These are phyloP conservation scores for Mycalesis mineus DNA, from an alignment of 2,888 invertebrate genomes.

Conservation along the genomic window DNA sequence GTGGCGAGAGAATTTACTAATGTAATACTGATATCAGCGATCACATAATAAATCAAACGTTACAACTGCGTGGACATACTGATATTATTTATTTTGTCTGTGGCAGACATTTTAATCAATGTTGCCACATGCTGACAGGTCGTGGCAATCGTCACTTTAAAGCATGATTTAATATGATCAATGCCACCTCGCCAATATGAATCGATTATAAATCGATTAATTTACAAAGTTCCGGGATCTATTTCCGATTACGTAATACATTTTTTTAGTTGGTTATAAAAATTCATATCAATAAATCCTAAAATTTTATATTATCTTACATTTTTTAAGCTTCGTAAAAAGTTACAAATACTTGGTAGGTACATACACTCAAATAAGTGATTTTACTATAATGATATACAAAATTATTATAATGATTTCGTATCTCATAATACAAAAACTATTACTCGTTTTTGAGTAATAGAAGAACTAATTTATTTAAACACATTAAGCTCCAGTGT, in stretches of 20 bases:
- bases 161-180: slow-evolving; percentile 32
- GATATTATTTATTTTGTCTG: slow-evolving; percentile 12
- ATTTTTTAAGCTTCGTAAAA: no score
- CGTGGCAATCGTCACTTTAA: slow-evolving; percentile 41
- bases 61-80: slow-evolving; percentile 12
- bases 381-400: no score
- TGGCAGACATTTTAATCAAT: slow-evolving; percentile 62
- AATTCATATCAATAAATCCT: no score
- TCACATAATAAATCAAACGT: slow-evolving; percentile 24
- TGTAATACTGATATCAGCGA: slow-evolving; percentile 25
- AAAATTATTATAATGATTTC: no score
- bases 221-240: neutral
- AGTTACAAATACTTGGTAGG: no score
- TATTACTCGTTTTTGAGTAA: no score
- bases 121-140: slow-evolving; percentile 53
- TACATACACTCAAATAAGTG: no score
- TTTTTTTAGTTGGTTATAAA: no score
- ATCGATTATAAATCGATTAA: neutral
- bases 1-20: slow-evolving; percentile 28
- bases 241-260: neutral
- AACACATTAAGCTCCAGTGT: no score
- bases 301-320: no score
- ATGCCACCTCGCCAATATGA: slow-evolving; percentile 22
- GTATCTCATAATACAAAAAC: no score
- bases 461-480: no score